Percentiles rank a stretch among this genome's conserved stretches.
Evolutionary conservation across 2,888 invertebrate species (phyloP).

Genomic region (Elegia similella): DNA sequence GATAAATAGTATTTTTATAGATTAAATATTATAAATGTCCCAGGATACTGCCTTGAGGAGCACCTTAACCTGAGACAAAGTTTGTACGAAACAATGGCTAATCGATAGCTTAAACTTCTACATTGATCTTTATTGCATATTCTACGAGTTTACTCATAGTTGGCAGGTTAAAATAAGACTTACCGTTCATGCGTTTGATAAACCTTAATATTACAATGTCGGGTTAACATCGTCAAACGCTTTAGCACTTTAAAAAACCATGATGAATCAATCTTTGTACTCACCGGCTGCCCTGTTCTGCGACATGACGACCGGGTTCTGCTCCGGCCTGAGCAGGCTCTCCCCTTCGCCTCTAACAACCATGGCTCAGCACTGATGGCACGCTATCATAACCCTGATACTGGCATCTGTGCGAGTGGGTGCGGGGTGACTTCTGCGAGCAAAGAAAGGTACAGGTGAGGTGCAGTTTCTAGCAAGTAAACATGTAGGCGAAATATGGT

Average conservation of each 20-base stretch:
- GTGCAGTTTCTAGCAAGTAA: not conserved
- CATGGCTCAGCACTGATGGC: slow-evolving; percentile 50
- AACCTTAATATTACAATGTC: not conserved
- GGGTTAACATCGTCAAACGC: not conserved
- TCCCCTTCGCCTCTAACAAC: slow-evolving; percentile 75
- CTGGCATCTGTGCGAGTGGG: slow-evolving; percentile 51
- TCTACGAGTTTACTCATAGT: too few relatives aligned
- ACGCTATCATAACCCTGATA: slow-evolving; percentile 64
- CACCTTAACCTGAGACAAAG: too few relatives aligned
- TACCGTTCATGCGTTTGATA: too few relatives aligned
- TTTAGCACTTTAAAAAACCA: not conserved
- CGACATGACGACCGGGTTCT: slow-evolving; percentile 61
- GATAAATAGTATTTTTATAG: too few relatives aligned
- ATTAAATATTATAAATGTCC: too few relatives aligned
- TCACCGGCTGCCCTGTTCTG: slow-evolving; percentile 41
- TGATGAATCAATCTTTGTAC: slow-evolving; percentile 29
- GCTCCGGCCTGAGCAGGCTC: slow-evolving; percentile 68
- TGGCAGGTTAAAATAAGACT: too few relatives aligned
- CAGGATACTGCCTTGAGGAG: too few relatives aligned
- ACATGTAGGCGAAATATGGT: not conserved
- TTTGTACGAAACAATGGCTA: too few relatives aligned
- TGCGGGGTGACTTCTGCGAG: slow-evolving; percentile 36
- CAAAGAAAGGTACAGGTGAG: slow-evolving; percentile 23
- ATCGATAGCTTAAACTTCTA: too few relatives aligned
- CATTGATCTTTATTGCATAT: too few relatives aligned